Base-by-base conservation (phyloP, 1,140 invertebrate genomes). In the Sarcophaga peregrina region DNA sequence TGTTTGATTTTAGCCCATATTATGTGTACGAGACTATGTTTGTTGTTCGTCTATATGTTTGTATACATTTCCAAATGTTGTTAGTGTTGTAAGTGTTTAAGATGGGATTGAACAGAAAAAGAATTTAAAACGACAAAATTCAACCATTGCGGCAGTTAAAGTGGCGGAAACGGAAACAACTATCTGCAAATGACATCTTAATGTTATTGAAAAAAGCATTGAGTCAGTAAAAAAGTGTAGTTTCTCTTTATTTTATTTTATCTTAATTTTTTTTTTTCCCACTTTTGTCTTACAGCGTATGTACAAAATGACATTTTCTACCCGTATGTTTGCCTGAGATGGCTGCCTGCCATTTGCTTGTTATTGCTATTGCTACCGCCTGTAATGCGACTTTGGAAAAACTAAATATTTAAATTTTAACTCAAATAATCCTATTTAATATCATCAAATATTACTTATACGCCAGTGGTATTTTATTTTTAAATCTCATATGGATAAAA, bases 181-280 rank as follows among this genome's bases (percentile, higher is more conserved):
- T 76, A 76, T 76, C 74, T 76, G 74, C 74, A 76, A 76, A 76
- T 76, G 74, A 76, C 74, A 76, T 76, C 74, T 76, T 76, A 76
- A 76, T 76, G 74, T 76, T 76, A 76, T 76, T 76, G 74, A 48
- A 76, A 76, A 17, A 47, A 48, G 17, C 74, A 76, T 76, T 76
- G 74, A 76, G 46, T 75, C 74, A 76, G 46, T 47, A 76, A 37
- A 76, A 76, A 47, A 76, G 15, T 47, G 0, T 48, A 47, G 47
- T 76, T 76, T 73, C 20, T 20, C 10, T 73, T 25, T 73, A 73
- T 73, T 73, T 25, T 73, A 73, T 73, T 25, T 73, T 73, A 37
- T 37, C 25, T 37, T 37, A 37, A 37, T 37, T 37, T 37, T 37
- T 37, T 37, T 37, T 37, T 37, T 37, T 37, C 25, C 4, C 25